Evolutionary conservation across 2,797 vertebrate genomes (phyloP).

Genomic region (Podarcis lilfordi): DNA sequence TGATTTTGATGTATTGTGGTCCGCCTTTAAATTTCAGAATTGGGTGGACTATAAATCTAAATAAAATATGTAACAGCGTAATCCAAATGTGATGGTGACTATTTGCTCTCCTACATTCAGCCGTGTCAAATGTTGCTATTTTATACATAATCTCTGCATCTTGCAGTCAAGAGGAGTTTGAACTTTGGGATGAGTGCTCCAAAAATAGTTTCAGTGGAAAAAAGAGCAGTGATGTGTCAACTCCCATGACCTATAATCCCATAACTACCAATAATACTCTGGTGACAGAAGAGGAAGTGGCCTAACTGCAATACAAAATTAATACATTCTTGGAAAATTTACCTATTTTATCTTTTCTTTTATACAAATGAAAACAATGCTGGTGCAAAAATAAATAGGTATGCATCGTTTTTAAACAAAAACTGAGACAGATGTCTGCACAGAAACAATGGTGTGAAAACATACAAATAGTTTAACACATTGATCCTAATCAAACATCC

Average conservation of each 20-base stretch:
- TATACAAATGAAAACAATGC: not conserved
- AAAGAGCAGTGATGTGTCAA: not conserved
- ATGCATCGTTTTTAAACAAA: not conserved
- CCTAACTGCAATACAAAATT: not conserved
- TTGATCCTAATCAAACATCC: not conserved
- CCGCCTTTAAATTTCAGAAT: not conserved
- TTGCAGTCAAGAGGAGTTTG: not conserved
- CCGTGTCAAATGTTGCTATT: not conserved
- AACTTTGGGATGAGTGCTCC: slow-evolving; percentile 12
- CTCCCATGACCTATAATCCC: not conserved
- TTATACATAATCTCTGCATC: not conserved
- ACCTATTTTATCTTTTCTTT: not conserved
- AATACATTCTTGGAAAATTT: not conserved
- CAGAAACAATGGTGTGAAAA: not conserved
- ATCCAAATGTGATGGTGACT: not conserved
- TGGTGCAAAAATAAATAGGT: not conserved
- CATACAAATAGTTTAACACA: not conserved
- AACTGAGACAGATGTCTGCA: not conserved
- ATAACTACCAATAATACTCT: not conserved
- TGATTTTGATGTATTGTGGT: not conserved
- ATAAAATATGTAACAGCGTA: not conserved
- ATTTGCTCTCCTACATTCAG: not conserved
- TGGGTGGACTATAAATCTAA: not conserved
- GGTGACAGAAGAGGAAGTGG: not conserved
- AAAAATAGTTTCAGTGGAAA: slow-evolving; percentile 14